A percentile compares a stretch with the other conserved stretches of the same genome.
These are phyloP conservation scores for Oxystoma pomonae DNA, from an alignment of 2,888 invertebrate genomes.

Conservation along the genomic window DNA sequence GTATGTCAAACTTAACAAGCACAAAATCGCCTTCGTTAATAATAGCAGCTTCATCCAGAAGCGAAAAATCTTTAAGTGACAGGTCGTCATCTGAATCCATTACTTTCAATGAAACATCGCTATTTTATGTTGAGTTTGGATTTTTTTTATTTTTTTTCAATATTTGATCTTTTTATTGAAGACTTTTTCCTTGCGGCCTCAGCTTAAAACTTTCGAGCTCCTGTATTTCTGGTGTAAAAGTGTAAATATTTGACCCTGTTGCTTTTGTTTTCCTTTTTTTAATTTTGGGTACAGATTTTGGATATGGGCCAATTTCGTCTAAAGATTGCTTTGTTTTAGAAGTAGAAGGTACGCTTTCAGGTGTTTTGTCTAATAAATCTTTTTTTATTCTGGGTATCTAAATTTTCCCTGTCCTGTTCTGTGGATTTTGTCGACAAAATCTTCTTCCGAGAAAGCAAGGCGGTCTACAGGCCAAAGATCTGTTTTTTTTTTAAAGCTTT, in stretches of 20 bases:
- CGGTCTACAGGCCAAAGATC: conserved; percentile 7
- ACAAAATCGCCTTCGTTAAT: neutral
- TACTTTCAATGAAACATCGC: neutral
- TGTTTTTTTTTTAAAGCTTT: conserved; percentile 7
- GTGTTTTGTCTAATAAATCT: neutral
- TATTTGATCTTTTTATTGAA: neutral
- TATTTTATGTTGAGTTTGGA: neutral
- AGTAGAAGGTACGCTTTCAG: neutral
- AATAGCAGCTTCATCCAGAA: neutral
- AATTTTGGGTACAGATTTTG: conserved; percentile 1
- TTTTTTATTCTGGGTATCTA: neutral
- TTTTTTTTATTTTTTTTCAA: neutral
- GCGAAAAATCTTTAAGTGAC: neutral
- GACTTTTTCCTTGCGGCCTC: neutral
- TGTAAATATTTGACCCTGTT: conserved; percentile 3
- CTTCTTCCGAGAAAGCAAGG: conserved; percentile 1
- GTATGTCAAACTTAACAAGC: neutral
- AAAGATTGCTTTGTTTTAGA: neutral
- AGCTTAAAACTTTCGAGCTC: neutral
- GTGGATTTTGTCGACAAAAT: conserved; percentile 7
- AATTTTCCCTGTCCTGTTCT: neutral
- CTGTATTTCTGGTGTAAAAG: neutral
- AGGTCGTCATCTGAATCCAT: neutral
- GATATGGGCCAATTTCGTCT: neutral
- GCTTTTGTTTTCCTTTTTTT: conserved; percentile 6